Conservation (phyloP, 2,888 invertebrate species). For the Tuberolachnus salignus region DNA sequence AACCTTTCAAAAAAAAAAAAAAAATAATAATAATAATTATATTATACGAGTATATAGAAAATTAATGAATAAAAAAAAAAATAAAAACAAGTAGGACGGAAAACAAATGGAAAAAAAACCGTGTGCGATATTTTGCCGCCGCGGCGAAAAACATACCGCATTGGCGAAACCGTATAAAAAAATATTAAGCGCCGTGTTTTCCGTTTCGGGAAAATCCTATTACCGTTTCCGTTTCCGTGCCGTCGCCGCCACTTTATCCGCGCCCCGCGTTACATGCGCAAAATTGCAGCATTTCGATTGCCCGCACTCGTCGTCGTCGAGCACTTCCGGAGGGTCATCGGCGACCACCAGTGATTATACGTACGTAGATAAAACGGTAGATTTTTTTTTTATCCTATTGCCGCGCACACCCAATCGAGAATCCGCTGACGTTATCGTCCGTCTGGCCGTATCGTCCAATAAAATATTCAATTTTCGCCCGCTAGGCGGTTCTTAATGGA, state of each 20-base stretch:
- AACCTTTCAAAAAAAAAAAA: conserved; percentile 33
- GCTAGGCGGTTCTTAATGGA: too few species aligned
- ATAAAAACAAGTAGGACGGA: not conserved
- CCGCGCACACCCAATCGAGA: not conserved
- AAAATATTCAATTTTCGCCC: too few species aligned
- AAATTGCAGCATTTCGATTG: conserved; percentile 39
- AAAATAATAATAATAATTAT: not conserved
- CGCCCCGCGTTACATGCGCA: conserved; percentile 23
- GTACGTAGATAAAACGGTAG: not conserved
- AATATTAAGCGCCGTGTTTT: not conserved
- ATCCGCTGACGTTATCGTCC: conserved; percentile 2
- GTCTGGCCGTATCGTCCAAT: not conserved
- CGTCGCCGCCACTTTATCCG: not conserved
- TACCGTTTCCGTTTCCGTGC: conserved; percentile 6
- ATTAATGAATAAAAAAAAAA: conserved; percentile 4
- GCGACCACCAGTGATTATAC: not conserved
- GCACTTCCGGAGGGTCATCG: not conserved
- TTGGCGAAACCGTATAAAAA: conserved; percentile 47
- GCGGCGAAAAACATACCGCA: conserved; percentile 36
- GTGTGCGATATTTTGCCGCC: too few species aligned
- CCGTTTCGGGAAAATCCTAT: conserved; percentile 39
- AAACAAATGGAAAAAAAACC: too few species aligned
- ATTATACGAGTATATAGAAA: conserved; percentile 1
- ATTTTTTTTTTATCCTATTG: too few species aligned
- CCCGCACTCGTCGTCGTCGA: not conserved